Base-by-base conservation (phyloP, 2,888 invertebrate species). In the Drosophila helvetica region DNA sequence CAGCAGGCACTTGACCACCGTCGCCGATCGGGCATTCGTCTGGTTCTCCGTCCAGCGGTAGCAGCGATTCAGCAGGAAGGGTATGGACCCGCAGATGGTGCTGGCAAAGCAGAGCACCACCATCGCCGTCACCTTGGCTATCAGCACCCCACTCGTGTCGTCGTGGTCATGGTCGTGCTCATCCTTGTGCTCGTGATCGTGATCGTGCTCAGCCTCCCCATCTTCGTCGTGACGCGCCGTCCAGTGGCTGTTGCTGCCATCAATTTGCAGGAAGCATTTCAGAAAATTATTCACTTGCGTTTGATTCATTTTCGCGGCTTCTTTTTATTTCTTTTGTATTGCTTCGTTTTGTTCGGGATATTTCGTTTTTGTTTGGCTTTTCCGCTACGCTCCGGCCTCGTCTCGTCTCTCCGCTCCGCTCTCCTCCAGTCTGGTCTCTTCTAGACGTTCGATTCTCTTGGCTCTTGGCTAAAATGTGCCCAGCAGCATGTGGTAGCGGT, bases 81-180 rank as follows among this genome's bases (percentile, higher is more conserved):
- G 97, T 22, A 95, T 90, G 4, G 95, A 92, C 46, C 98, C 98
- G 86, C 96, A 94, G 19, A 95, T 90, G 88, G 96, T 94, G 58
- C 97, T 96, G 53, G 96, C 95, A 62, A 93, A 91, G 87, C 97
- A 96, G 19, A 98, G 93, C n/a, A 96, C 95, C 42, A 93, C 92
- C 95, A 98, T 96, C 3, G 98, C 95, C 9, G 96, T 94, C 27
- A 94, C 93, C 92, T 98, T 98, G 8, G 97, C 96, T 38, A 94
- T 81, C 19, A 96, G 90, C 9, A 95, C 93, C 6, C 74, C 69
- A 15, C 72, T 64, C 17, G 58, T 57, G 0, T 91, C 92, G 19
- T 91, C 90, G 46, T 88, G 74, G 1, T 79, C 79, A 2, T 82
- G 67, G 25, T 77, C 77, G 25, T 86, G 73, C 12, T 83, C 75